Base-by-base conservation (phyloP, 1,140 invertebrate genomes). In the Lithobius niger region DNA sequence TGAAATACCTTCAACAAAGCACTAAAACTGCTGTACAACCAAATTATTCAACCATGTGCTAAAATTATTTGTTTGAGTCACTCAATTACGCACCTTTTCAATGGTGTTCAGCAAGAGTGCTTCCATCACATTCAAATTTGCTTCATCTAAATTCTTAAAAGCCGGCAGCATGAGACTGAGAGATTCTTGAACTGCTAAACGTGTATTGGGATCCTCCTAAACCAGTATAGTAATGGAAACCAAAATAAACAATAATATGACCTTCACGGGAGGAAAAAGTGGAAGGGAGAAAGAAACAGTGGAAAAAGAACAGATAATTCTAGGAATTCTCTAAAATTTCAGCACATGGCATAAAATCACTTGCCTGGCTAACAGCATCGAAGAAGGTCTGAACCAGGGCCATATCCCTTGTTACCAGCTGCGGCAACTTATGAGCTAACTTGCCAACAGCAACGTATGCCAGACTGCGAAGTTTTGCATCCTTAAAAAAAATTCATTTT, bases 401-500 rank as follows among this genome's bases (percentile, higher is more conserved):
- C 3, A 82, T 68, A 65, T 84, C 77, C 63, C 84, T 79, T 59
- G 80, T 81, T 2, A 86, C 77, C 16, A 83, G 69, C 49, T 74
- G 70, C 0, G 85, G 85, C 58, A 83, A 76, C 62, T 80, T 77
- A 40, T 77, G 74, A 1, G 79, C 80, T 16, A 88, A 71, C 63
- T 82, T 78, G 27, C 86, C 86, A 59, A 88, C 77, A 55, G 85
- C 79, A 49, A 80, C 79, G 65, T 84, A 89, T 13, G 84, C 83
- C 68, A 85, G 79, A 31, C 79, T 74, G 58, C 81, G 77, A 52
- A 86, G 77, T 55, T 71, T 71, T 3, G 66, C 48, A 60, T 74
- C 73, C 66, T 70, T 52, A 28, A 64, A 52, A 44, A 52, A 58
- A 54, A 50, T 19, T 51, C 57, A 58, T 21, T 45, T n/a, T n/a